phyloP scores from a whole-genome alignment of 2,113 vertebrate genomes.

The Ciconia boyciana region DNA sequence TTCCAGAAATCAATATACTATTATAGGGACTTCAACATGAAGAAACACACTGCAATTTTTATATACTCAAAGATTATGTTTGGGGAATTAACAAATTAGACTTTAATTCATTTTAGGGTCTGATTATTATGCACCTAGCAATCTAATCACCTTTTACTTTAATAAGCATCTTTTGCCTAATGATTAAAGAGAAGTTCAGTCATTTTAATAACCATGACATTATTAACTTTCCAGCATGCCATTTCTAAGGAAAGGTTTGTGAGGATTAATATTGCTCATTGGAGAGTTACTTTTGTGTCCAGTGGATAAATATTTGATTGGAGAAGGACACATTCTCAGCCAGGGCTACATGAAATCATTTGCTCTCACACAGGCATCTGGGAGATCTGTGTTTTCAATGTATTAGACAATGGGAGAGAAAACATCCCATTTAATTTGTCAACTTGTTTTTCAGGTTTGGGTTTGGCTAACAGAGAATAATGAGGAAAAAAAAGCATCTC shows the following conservation, averaged over 20 bases:
- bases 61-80: background rate
- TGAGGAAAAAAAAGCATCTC: background rate
- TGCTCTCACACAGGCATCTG: background rate
- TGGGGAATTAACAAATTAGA: constrained; percentile 43
- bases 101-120: constrained; percentile 42
- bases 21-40: background rate
- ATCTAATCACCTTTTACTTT: constrained; percentile 61
- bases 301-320: constrained; percentile 65
- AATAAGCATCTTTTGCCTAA: constrained; percentile 58
- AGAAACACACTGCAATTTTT: background rate
- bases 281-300: constrained; percentile 69
- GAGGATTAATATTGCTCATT: constrained; percentile 67
- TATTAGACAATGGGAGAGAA: constrained; percentile 1
- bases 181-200: constrained; percentile 52
- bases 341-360: background rate
- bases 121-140: constrained; percentile 50
- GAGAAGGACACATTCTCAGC: constrained; percentile 6
- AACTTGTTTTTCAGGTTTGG: constrained; percentile 57
- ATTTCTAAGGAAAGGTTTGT: constrained; percentile 68
- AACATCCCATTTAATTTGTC: constrained; percentile 35
- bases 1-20: background rate
- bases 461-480: constrained; percentile 9
- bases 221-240: constrained; percentile 69
- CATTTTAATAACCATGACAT: constrained; percentile 69
- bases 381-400: background rate